phyloP scores from a whole-genome alignment of 2,113 vertebrate species.

The Hylia prasina region DNA sequence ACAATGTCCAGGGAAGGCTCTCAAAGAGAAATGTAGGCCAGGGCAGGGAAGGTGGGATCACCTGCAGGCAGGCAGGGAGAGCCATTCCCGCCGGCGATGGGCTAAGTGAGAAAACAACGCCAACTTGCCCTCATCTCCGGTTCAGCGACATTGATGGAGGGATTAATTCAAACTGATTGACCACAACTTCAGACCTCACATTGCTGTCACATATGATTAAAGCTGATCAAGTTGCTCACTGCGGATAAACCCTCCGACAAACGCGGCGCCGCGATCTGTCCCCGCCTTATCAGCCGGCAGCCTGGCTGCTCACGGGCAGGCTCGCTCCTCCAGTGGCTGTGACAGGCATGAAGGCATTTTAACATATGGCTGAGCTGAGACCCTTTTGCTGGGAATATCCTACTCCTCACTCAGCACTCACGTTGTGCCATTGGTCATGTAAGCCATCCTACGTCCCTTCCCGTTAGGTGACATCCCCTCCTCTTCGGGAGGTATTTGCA shows the following conservation, averaged over 20 bases:
- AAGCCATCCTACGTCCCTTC: neutral
- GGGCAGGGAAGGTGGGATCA: neutral
- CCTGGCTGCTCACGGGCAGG: neutral
- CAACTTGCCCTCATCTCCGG: neutral
- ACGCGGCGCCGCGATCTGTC: neutral
- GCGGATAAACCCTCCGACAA: neutral
- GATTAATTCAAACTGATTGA: conserved; percentile 57
- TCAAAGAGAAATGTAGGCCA: neutral
- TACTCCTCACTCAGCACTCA: neutral
- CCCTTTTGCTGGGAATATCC: neutral
- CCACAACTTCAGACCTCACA: conserved; percentile 6
- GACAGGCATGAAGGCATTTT: neutral
- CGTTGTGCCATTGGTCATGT: neutral
- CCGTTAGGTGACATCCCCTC: neutral
- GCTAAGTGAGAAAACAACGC: neutral
- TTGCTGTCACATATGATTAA: conserved; percentile 44
- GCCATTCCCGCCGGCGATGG: accelerated
- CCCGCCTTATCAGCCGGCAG: neutral
- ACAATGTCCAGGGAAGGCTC: neutral
- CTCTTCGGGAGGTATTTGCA: neutral
- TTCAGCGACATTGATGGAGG: neutral
- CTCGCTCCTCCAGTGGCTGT: neutral
- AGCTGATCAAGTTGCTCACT: neutral
- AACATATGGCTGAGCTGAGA: neutral
- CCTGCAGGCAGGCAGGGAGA: neutral